Percentiles rank a stretch among this genome's conserved stretches.
These are phyloP conservation scores for Thalassaphorura encarpata DNA, from an alignment of 1,140 invertebrate species.

Conservation along the genomic window DNA sequence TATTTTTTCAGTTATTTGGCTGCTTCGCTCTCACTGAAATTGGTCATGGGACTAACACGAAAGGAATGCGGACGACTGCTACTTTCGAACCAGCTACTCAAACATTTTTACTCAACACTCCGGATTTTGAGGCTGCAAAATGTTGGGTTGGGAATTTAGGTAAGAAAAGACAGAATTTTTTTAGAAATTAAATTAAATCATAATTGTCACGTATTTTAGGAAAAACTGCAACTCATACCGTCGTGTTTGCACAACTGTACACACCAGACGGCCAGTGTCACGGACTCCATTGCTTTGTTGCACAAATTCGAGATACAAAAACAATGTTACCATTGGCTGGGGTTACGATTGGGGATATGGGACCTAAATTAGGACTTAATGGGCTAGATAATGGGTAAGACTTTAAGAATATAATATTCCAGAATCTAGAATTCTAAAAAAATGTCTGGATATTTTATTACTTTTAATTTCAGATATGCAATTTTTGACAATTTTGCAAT, in stretches of 20 bases:
- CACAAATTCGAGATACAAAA: slow-evolving; percentile 63
- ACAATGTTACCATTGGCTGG: slow-evolving; percentile 60
- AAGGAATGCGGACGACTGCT: slow-evolving; percentile 48
- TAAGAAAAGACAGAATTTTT: slow-evolving; percentile 12
- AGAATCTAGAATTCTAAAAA: too few relatives aligned
- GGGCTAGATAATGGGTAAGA: slow-evolving; percentile 69
- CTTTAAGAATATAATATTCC: neutral
- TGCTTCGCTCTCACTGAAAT: slow-evolving; percentile 51
- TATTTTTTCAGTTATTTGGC: slow-evolving; percentile 43
- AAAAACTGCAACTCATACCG: slow-evolving; percentile 72
- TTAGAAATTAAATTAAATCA: neutral
- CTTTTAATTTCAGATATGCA: slow-evolving; percentile 47
- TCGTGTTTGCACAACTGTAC: slow-evolving; percentile 81
- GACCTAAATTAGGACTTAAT: slow-evolving; percentile 69
- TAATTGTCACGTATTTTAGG: slow-evolving; percentile 43
- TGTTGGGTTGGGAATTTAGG: slow-evolving; percentile 39
- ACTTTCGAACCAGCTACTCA: slow-evolving; percentile 45
- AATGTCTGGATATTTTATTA: too few relatives aligned
- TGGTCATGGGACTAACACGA: slow-evolving; percentile 50
- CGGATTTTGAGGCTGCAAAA: slow-evolving; percentile 45
- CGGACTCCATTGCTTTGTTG: slow-evolving; percentile 68
- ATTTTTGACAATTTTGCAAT: slow-evolving; percentile 78
- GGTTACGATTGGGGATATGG: slow-evolving; percentile 67
- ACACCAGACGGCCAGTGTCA: slow-evolving; percentile 61
- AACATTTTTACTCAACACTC: slow-evolving; percentile 49